Conservation (phyloP, 2,113 vertebrate species). For the Cacatua alba region DNA sequence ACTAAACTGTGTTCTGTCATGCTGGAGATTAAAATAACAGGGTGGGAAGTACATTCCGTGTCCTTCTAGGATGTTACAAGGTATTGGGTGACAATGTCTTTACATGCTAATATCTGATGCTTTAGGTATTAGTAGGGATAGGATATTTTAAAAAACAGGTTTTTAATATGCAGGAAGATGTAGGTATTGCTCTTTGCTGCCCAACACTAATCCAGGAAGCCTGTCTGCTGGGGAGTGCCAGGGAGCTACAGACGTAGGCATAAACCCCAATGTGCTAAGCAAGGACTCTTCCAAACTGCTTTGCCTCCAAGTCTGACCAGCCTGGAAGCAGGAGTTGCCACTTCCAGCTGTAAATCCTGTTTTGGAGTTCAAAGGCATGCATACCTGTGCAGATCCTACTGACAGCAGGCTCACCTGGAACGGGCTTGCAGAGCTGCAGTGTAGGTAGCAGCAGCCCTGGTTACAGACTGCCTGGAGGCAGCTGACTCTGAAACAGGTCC, state of each 20-base stretch:
- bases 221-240: background rate
- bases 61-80: background rate
- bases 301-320: background rate
- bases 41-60: background rate
- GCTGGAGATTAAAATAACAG: background rate
- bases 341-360: background rate
- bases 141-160: rapidly evolving
- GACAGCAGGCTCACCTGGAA: background rate
- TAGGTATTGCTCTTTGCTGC: background rate
- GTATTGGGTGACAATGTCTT: background rate
- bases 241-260: background rate
- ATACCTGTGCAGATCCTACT: background rate
- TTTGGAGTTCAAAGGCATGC: background rate
- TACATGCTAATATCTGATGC: background rate
- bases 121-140: background rate
- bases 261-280: background rate
- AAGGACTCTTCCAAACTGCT: background rate
- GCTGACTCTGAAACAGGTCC: background rate
- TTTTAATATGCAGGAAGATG: background rate
- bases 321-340: background rate
- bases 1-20: rapidly evolving
- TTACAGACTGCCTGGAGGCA: background rate
- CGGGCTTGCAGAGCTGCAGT: background rate
- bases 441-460: background rate
- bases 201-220: background rate